phyloP scores from a whole-genome alignment of 2,113 vertebrate genomes.

The Bos indicus region DNA sequence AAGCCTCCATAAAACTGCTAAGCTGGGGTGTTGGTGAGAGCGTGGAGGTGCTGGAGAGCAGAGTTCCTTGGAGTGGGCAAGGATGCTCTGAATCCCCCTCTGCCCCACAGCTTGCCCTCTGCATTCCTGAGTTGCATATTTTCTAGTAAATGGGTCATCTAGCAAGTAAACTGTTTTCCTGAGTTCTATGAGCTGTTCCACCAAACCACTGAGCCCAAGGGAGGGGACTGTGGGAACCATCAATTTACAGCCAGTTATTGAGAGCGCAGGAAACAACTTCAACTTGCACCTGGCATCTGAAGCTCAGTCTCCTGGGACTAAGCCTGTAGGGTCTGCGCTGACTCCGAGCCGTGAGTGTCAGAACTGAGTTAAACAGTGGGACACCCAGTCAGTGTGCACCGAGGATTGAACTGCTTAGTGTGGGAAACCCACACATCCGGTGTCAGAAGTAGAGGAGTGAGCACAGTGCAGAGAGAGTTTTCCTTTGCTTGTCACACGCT shows the following conservation, averaged over 20 bases:
- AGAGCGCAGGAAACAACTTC: accelerated
- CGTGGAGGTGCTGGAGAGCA: neutral
- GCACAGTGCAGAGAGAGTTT: neutral
- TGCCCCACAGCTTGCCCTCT: accelerated
- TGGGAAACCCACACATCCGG: neutral
- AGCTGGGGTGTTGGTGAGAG: neutral
- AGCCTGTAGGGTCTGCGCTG: neutral
- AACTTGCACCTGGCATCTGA: neutral
- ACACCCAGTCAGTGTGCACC: neutral
- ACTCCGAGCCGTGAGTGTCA: neutral
- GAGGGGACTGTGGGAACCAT: neutral
- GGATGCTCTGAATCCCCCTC: neutral
- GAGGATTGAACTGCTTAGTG: neutral
- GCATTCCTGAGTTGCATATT: neutral
- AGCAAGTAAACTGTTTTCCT: neutral
- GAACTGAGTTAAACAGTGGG: neutral
- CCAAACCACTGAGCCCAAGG: neutral
- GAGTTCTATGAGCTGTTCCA: neutral
- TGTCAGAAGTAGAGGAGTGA: neutral
- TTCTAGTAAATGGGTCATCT: neutral
- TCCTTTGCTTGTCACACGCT: neutral
- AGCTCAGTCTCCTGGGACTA: neutral
- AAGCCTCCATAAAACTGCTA: neutral
- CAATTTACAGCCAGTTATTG: neutral
- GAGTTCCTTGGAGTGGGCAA: accelerated